Base-by-base conservation (phyloP, 2,113 vertebrate genomes). In the Albula glossodonta region DNA sequence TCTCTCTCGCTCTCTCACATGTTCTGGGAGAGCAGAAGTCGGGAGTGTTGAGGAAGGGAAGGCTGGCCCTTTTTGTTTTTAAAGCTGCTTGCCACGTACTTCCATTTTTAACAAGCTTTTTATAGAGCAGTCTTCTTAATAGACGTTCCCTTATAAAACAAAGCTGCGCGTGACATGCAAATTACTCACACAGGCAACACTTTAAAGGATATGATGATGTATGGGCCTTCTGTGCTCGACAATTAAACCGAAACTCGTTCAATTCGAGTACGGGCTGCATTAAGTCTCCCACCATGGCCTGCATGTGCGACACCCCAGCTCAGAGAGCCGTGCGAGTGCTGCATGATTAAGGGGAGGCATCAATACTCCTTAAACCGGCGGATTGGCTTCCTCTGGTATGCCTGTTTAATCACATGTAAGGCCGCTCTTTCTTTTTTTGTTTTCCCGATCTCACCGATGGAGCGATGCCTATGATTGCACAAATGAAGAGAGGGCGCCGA, bases 111-210 rank as follows among this genome's bases (percentile, higher is more conserved):
- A 94, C 94, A 93, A 92, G 93, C 91, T 70, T 95, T 96, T 96
- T 95, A 96, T 95, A 94, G 93, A 93, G 92, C 94, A 80, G 91
- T 92, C 91, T 94, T 90, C 92, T 95, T 95, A 96, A 95, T 95
- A 93, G 94, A 93, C 93, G 93, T 93, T 94, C 93, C 94, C 94
- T 95, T 95, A 95, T 95, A 95, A 95, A 95, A 94, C 93, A 94
- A 94, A 94, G 93, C 94, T 93, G 93, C 94, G 57, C 92, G 94
- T 94, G 94, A 94, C 94, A 93, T 94, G 94, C 93, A 93, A 94
- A 95, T 95, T 94, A 94, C 94, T 95, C 92, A 90, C 88, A 90
- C 50, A 90, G 86, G 91, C 94, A 94, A 94, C 93, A 92, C 91
- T 93, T 93, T 95, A 94, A 95, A 95, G 93, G 94, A 92, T 48